Conservation (phyloP, 2,113 vertebrate genomes). For the Rhinopomastus cyanomelas region DNA sequence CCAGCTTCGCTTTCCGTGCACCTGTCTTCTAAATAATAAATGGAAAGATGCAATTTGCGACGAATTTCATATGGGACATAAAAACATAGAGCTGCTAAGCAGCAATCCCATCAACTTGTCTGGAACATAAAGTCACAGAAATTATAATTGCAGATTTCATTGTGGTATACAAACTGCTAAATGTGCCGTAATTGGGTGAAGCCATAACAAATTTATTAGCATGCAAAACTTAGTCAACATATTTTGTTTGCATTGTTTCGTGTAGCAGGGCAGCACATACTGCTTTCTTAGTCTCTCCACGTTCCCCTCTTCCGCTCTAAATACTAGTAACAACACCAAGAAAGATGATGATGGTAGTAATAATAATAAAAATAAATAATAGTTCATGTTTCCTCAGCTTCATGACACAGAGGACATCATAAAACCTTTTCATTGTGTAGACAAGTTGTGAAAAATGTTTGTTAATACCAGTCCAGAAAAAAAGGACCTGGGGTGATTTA, state of each 20-base stretch:
- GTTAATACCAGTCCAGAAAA: neutral
- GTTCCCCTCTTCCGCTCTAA: neutral
- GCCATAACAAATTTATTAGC: conserved; percentile 55
- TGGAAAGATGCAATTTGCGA: conserved; percentile 34
- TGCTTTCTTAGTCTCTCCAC: neutral
- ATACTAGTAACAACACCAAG: neutral
- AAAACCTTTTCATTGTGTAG: neutral
- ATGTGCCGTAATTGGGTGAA: conserved; percentile 50
- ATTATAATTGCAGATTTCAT: conserved; percentile 54
- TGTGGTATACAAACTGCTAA: conserved; percentile 41
- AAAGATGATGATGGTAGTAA: neutral
- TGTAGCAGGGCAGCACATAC: neutral
- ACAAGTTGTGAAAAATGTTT: neutral
- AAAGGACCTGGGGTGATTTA: neutral
- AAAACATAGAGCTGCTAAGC: conserved; percentile 30
- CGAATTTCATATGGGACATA: conserved; percentile 39
- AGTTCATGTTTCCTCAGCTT: neutral
- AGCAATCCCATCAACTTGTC: conserved; percentile 52
- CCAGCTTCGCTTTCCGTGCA: conserved; percentile 22
- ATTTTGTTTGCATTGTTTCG: neutral
- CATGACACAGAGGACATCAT: neutral
- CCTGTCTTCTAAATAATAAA: conserved; percentile 57
- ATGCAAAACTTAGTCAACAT: conserved; percentile 29
- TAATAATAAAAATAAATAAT: neutral
- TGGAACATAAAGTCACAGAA: conserved; percentile 48